A percentile compares a stretch with the other conserved stretches of the same genome.
Conservation (phyloP, 2,888 invertebrate genomes). For the Andricus quercusramuli region DNA sequence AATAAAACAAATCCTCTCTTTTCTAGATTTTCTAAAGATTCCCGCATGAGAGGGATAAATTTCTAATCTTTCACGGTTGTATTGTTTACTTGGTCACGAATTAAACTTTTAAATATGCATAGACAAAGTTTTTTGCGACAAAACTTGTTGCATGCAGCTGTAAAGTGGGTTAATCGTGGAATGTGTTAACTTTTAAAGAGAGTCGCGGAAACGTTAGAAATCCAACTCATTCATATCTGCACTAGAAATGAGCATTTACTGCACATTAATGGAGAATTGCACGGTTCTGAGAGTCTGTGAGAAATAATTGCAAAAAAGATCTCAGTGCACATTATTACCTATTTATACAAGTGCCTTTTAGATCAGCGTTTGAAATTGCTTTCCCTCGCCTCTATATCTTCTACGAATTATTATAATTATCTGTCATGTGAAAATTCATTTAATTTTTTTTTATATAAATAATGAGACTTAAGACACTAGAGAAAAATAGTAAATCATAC, state of each 20-base stretch:
- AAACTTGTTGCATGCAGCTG: conserved; percentile 23
- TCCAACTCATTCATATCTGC: conserved; percentile 29
- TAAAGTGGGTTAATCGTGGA: conserved; percentile 40
- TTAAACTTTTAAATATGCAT: conserved; percentile 18
- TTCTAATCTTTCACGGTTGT: conserved; percentile 21
- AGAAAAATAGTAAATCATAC: too few relatives aligned
- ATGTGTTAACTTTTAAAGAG: conserved; percentile 41
- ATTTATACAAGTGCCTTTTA: conserved; percentile 4
- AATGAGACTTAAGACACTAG: too few relatives aligned
- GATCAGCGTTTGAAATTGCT: neutral
- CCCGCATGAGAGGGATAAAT: neutral
- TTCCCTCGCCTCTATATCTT: neutral
- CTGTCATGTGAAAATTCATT: neutral
- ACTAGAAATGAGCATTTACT: conserved; percentile 36
- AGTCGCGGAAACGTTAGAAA: conserved; percentile 39
- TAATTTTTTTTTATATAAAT: neutral
- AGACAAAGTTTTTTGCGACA: conserved; percentile 24
- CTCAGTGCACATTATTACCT: conserved; percentile 25
- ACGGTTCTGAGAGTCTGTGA: conserved; percentile 25
- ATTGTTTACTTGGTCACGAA: conserved; percentile 22
- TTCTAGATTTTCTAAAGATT: conserved; percentile 3
- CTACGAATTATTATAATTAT: neutral
- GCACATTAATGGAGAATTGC: conserved; percentile 25
- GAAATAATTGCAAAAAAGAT: conserved; percentile 29
- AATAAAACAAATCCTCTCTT: neutral